phyloP scores from a whole-genome alignment of 2,888 invertebrate genomes.

The Hoplodrina ambigua region DNA sequence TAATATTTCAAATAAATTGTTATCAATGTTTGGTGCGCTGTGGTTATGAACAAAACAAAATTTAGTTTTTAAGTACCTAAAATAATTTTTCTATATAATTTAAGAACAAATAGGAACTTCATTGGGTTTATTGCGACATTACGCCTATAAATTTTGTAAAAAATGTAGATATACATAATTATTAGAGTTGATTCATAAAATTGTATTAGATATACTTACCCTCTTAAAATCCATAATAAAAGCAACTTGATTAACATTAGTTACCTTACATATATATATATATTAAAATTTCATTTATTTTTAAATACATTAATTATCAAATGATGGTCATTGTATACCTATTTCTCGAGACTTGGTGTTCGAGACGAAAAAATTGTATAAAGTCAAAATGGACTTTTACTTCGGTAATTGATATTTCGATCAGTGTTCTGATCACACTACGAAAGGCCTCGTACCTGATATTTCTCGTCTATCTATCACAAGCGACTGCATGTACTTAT shows the following conservation, averaged over 20 bases:
- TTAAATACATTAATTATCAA: constrained; percentile 47
- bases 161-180: constrained; percentile 29
- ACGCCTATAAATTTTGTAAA: constrained; percentile 43
- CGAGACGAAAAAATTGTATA: constrained; percentile 37
- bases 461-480: constrained; percentile 61
- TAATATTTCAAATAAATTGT: constrained; percentile 60
- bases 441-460: constrained; percentile 62
- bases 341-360: constrained; percentile 19
- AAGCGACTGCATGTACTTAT: constrained; percentile 57
- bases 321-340: constrained; percentile 25
- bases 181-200: constrained; percentile 33
- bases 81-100: constrained; percentile 57
- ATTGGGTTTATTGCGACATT: constrained; percentile 55
- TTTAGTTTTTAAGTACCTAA: constrained; percentile 54
- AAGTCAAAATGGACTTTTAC: constrained; percentile 43
- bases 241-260: constrained; percentile 31
- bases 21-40: constrained; percentile 60
- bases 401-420: constrained; percentile 27
- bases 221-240: constrained; percentile 39
- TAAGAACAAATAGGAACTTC: constrained; percentile 67
- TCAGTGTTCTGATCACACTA: constrained; percentile 50
- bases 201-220: constrained; percentile 8
- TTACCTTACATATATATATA: neutral
- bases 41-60: constrained; percentile 53
- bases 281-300: constrained; percentile 14